These are phyloP conservation scores for Pardalotus punctatus DNA, from an alignment of 2,113 vertebrate genomes.

Conservation along the genomic window DNA sequence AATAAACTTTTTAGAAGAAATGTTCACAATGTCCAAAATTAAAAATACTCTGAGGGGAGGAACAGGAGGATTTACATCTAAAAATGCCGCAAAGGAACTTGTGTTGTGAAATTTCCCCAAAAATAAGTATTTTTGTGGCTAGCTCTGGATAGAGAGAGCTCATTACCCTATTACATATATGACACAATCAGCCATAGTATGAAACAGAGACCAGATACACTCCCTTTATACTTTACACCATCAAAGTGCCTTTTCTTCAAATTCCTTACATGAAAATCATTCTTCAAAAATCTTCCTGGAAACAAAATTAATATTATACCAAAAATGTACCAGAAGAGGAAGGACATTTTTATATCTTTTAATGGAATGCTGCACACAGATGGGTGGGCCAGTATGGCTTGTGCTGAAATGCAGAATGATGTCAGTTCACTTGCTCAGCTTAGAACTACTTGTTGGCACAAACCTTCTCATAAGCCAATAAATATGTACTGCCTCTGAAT, in stretches of 20 bases:
- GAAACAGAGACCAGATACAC: background rate
- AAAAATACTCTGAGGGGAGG: background rate
- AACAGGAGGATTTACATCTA: background rate
- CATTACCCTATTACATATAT: background rate
- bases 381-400: too few relatives aligned
- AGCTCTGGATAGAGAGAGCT: background rate
- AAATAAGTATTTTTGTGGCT: background rate
- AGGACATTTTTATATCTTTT: background rate
- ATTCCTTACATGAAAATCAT: background rate
- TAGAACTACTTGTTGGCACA: background rate
- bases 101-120: background rate
- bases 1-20: background rate
- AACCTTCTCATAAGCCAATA: background rate
- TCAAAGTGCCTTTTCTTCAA: background rate
- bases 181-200: background rate
- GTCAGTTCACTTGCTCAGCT: background rate
- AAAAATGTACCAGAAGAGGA: background rate
- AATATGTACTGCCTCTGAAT: background rate
- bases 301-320: background rate
- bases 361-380: background rate
- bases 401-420: background rate
- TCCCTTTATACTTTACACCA: background rate
- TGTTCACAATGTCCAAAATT: background rate
- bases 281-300: background rate
- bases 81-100: background rate